Evolutionary conservation across 2,888 invertebrate species (phyloP), one percentile per base, ranked within the genome.

Genomic region (Neoscelio sp.): DNA sequence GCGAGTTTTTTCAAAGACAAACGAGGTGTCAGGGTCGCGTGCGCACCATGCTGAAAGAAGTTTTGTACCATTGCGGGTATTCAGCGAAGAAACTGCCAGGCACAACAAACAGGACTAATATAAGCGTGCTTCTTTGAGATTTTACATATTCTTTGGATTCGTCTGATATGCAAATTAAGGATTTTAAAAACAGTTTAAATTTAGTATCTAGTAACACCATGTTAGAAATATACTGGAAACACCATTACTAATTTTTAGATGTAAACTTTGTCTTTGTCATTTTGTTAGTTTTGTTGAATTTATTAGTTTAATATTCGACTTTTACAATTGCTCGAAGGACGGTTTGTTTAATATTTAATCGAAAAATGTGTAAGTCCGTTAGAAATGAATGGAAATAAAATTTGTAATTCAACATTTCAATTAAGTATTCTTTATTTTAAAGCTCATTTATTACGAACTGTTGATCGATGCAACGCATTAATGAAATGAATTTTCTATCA

Each of bases 1-100:
- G 52, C 65, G 56, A 48, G 28, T 56, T 75, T 74, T 79, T 79
- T 46, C 33, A 38, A 70, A 74, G 71, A 58, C 70, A 79, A 79
- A 79, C 79, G 75, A 79, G 70, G 75, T 70, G 78, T 75, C 75
- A 54, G 70, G 74, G 78, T 78, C 74, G 68, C 78, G 64, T 73
- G 78, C 71, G 52, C 38, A 60, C 38, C 35, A 26, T 18, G 35
- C 38, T 2, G 17, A 26, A 15, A 15, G 26, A 42, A 38, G 26
- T 30, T 60, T 20, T 30, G 26, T 15, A 8, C 15, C 20, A 42
- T 8, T 23, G 56, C 15, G 38, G 18, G 33, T 60, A 52, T 38
- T 38, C 33, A 8, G 8, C 26, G 28, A 54, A 62, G 62, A 62
- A 73, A 60, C 28, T 35, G 35, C 42, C 28, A 35, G 15, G 26